Evolutionary conservation across 2,113 vertebrate genomes (phyloP).

Genomic region (Ciconia boyciana): DNA sequence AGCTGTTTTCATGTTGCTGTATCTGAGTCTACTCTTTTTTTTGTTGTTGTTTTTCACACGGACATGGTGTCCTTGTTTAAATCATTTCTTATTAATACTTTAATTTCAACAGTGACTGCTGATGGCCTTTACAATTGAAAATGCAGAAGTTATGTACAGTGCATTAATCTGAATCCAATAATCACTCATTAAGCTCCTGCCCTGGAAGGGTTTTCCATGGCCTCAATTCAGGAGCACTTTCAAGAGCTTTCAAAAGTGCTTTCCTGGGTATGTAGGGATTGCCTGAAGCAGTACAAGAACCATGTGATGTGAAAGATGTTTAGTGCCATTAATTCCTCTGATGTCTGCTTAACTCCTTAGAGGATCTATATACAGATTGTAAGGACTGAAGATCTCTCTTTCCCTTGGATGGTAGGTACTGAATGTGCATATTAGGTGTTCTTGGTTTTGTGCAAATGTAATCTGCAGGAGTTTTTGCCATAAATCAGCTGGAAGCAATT

Average conservation of each 20-base stretch:
- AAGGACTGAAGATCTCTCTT: neutral
- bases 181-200: neutral
- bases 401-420: accelerated
- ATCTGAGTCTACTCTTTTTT: neutral
- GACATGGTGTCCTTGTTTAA: neutral
- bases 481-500: neutral
- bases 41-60: neutral
- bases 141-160: neutral
- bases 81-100: neutral
- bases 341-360: neutral
- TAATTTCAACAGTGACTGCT: neutral
- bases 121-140: neutral
- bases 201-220: neutral
- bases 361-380: too few relatives aligned
- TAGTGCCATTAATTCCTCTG: neutral
- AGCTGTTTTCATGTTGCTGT: neutral
- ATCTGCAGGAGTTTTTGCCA: neutral
- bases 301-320: neutral
- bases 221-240: neutral
- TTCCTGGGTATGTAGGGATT: neutral
- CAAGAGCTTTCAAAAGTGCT: neutral
- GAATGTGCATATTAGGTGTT: neutral
- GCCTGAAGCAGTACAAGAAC: neutral
- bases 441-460: neutral
- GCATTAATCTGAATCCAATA: neutral